Base-by-base conservation (phyloP, 2,797 vertebrate genomes). In the Phrynocephalus forsythii region DNA sequence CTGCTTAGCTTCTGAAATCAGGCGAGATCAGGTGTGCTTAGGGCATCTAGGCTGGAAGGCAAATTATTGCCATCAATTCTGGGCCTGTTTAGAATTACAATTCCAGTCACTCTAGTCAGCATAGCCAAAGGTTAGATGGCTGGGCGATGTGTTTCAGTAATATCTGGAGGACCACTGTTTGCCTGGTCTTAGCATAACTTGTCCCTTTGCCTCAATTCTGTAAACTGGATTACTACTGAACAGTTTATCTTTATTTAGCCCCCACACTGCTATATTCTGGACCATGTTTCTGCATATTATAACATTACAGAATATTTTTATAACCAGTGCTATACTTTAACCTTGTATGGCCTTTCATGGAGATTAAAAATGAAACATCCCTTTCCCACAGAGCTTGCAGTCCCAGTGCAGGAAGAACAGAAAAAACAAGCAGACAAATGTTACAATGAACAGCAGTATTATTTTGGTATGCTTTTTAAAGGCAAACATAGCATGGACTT, bases 351-450 rank as follows among this genome's bases (percentile, higher is more conserved):
- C 66, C 33, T 15, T 87, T 86, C 52, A 88, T 0, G 0, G 20
- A 83, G 86, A 86, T 91, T 88, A 89, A 91, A 90, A 44, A 56
- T 1, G 38, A 90, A 83, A 38, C 30, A 82, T 84, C 88, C n/a
- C 87, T 30, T 22, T 87, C 81, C 77, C 89, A 72, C 50, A 78
- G 38, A 87, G 73, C 72, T 0, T 89, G 69, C 48, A 89, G 82
- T 86, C 84, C 79, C 81, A 78, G 73, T 90, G 72, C 69, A 85
- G 76, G 44, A 75, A 20, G 82, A 50, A 86, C 1, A 82, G 28
- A 87, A 48, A 6, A 0, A 86, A 0, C 13, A 13, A 68, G 9
- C 84, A 91, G 92, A 88, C 75, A 44, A 48, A 86, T 82, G 38
- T 67, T 75, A 75, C 69, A 66, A 75, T 50, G 71, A 73, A 63